A percentile compares a stretch with the other conserved stretches of the same genome.
phyloP scores from a whole-genome alignment of 2,888 invertebrate species.

The Crematogaster levior region DNA sequence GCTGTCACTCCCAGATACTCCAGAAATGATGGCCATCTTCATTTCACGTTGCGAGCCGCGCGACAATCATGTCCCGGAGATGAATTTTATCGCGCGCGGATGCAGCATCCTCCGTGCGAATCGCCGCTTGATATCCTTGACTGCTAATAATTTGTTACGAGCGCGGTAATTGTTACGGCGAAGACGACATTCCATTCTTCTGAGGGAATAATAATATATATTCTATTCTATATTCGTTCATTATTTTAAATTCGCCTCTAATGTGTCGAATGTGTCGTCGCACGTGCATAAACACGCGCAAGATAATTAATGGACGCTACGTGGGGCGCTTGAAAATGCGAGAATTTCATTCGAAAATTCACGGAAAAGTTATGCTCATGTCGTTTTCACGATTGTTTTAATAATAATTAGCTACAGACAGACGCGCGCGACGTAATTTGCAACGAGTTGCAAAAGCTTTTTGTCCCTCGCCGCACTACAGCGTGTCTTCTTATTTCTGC shows the following conservation, averaged over 20 bases:
- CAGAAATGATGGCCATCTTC: conserved; percentile 59
- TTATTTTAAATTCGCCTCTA: background rate
- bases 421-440: background rate
- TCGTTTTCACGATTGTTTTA: conserved; percentile 11
- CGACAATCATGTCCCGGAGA: conserved; percentile 18
- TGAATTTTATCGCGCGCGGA: conserved; percentile 39
- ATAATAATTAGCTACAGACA: conserved; percentile 25
- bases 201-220: background rate
- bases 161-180: conserved; percentile 4
- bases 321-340: background rate
- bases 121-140: conserved; percentile 4
- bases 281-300: background rate
- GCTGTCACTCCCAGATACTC: conserved; percentile 59
- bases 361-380: background rate
- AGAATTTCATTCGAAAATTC: conserved; percentile 3
- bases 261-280: background rate
- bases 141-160: conserved; percentile 9
- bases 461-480: background rate
- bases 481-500: background rate
- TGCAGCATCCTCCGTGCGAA: background rate
- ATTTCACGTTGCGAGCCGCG: background rate
- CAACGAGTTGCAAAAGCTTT: background rate
- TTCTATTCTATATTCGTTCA: background rate
- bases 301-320: conserved; percentile 1
- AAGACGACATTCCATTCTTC: background rate